These are phyloP conservation scores for Drosophila tsacasi DNA, from an alignment of 1,140 invertebrate genomes.

Conservation along the genomic window DNA sequence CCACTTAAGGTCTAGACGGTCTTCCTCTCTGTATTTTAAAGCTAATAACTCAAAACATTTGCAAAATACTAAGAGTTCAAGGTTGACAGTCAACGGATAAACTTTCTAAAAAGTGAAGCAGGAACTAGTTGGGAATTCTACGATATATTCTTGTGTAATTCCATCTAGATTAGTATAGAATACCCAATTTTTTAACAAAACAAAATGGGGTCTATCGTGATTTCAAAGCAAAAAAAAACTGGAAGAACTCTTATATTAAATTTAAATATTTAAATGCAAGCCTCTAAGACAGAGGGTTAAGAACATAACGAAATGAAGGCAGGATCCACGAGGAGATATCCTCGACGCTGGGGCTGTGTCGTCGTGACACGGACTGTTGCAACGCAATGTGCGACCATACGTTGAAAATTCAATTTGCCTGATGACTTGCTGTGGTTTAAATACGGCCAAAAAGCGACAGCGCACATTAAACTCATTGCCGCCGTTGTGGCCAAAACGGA, in stretches of 20 bases:
- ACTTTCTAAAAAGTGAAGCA: background rate
- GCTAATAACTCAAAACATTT: background rate
- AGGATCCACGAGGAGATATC: background rate
- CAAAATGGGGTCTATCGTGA: background rate
- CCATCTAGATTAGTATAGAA: no score
- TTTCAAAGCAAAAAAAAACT: background rate
- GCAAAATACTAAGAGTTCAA: no score
- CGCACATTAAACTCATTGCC: conserved; percentile 79
- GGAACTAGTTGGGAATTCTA: background rate
- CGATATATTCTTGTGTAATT: background rate
- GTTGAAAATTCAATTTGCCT: conserved; percentile 85
- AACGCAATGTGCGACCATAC: conserved; percentile 71
- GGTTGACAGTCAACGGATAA: no score
- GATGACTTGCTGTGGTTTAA: conserved; percentile 83
- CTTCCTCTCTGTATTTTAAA: background rate
- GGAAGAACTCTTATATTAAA: background rate
- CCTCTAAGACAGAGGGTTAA: conserved; percentile 8
- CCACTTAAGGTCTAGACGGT: conserved; percentile 6
- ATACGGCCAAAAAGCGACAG: conserved; percentile 78
- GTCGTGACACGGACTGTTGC: conserved; percentile 49
- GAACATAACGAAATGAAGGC: background rate
- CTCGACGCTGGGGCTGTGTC: conserved; percentile 2
- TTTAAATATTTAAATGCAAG: background rate
- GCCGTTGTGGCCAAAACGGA: conserved; percentile 55
- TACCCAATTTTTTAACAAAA: no score